A percentile compares a stretch with the other conserved stretches of the same genome.
Evolutionary conservation across 2,113 vertebrate species (phyloP).

Genomic region (Mesoclemmys tuberculata): DNA sequence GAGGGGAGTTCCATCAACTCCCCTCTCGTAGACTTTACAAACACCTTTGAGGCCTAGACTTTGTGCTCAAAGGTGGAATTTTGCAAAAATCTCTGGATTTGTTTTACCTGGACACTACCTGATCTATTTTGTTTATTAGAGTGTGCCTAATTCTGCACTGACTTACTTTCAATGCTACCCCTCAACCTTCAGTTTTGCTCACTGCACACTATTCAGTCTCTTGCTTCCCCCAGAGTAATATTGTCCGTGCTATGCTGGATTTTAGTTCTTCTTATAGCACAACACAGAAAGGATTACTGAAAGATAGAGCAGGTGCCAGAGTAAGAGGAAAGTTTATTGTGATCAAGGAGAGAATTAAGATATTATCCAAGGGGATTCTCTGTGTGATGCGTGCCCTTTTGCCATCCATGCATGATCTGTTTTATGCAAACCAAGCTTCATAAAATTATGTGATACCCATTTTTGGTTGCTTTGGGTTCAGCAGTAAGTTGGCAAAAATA

Average conservation of each 20-base stretch:
- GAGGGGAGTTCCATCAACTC: background rate
- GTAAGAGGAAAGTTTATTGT: fast-evolving
- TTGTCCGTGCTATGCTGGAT: background rate
- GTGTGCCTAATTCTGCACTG: background rate
- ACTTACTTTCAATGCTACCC: background rate
- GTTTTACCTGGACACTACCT: background rate
- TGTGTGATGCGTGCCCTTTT: background rate
- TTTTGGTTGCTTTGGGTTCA: background rate
- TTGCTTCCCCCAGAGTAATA: background rate
- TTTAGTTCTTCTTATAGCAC: background rate
- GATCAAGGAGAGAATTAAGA: background rate
- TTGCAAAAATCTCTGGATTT: background rate
- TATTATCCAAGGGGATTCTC: background rate
- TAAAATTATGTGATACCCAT: background rate
- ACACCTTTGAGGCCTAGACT: background rate
- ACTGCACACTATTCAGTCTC: background rate
- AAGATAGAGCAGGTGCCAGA: background rate
- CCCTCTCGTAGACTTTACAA: background rate
- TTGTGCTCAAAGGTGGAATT: background rate
- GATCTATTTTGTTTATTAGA: background rate
- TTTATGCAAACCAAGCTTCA: background rate
- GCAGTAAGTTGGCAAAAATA: background rate
- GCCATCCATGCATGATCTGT: fast-evolving
- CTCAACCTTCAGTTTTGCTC: background rate
- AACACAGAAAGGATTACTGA: background rate